Evolutionary conservation across 2,113 vertebrate species (phyloP), one percentile per base, ranked within the genome.

Genomic region (Coreoperca whiteheadi): DNA sequence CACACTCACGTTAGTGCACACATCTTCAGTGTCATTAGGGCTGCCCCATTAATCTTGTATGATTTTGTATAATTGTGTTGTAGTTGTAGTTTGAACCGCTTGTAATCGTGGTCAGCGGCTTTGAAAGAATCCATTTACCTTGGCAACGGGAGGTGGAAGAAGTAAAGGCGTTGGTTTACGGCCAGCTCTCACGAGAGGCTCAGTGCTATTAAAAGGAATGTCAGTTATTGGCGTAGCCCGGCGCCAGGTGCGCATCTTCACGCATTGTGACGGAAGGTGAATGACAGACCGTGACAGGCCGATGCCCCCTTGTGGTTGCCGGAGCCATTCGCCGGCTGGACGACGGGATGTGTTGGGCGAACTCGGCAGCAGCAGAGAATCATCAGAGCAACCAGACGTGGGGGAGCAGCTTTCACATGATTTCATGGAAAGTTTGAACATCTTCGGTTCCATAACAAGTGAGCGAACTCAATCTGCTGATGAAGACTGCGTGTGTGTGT

Each of bases 11-110:
- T 25, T 10, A 12, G 60, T 39, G 23, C 74, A 64, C 53, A 51
- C 23, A 9, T 46, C 34, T 37, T 37, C 6, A 66, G 5, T 64
- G 67, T 60, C 21, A 56, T 82, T 70, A 56, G 21, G 64, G 54
- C 77, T 28, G 68, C 70, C 7, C 30, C 69, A 73, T 87, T 85
- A 85, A 63, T 68, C 70, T 61, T 53, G 25, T 23, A 37, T 56
- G 34, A 61, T 83, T 76, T 46, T 39, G 16, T 53, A 7, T 73
- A 77, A 77, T 25, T 59, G 28, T 61, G 48, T 32, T 32, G 59
- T n/a, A 39, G 28, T 53, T 59, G 23, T 16, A 8, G 50, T 51
- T 51, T 25, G 43, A 79, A 39, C 18, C 9, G 30, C 71, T 59
- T 23, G 39, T 76, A 30, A 57, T 32, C 8, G 0, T 18, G 41